Evolutionary conservation across 2,888 invertebrate species (phyloP), one percentile per base, ranked within the genome.

Genomic region (Crioceris asparagi): DNA sequence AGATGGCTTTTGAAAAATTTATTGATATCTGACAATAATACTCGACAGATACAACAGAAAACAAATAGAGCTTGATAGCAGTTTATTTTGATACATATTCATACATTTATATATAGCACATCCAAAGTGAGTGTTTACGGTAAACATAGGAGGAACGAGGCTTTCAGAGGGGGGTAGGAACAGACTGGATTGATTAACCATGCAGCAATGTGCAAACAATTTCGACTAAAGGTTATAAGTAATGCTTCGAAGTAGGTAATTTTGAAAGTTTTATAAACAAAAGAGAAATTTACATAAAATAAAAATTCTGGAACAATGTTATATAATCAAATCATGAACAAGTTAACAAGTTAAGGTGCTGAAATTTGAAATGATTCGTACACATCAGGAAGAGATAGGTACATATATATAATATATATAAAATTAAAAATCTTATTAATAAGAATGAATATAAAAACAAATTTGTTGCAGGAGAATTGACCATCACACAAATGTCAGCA

Each of bases 41-140:
- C 56, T 63, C 61, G 60, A 58, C 62, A 62, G 64, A 64, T 63
- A 64, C 62, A 65, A 65, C 64, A 64, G 62, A 65, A 65, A 65
- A 64, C 64, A 62, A 64, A 54, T 63, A 65, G 64, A 65, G 63
- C 63, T 52, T 63, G 63, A 62, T 63, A 64, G 64, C 64, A 62
- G 62, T 33, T 64, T 64, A 63, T 62, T 60, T 64, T 61, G 63
- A 64, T 65, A 65, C 64, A 65, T 65, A 64, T 65, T 64, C 64
- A 64, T 65, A 65, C 65, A 65, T 64, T 64, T 64, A 64, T 63
- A 64, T 62, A 65, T 65, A 65, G 65, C 64, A 65, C 64, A 65
- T 65, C 64, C 65, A 65, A 64, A 64, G 63, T 65, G 64, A 64
- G 60, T 62, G 58, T 59, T 45, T 58, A 59, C 55, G 60, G 61